Base-by-base conservation (phyloP, 2,888 invertebrate genomes). In the Microplitis manilae region DNA sequence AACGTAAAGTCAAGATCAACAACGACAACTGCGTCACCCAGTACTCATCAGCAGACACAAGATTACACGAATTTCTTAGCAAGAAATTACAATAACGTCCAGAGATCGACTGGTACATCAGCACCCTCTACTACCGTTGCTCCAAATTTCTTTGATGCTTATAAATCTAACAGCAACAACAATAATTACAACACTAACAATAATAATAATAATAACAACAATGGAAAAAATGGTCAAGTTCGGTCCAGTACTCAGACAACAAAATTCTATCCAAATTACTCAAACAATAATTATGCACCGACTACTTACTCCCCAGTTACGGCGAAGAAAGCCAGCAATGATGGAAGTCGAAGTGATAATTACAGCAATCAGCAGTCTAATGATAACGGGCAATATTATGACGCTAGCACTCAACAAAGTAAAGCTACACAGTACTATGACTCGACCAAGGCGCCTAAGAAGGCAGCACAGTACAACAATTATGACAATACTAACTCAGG, bases 251-350 rank as follows among this genome's bases (percentile, higher is more conserved):
- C 62, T 17, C 85, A 84, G 40, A 83, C 84, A 4, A 85, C 82
- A 15, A 83, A 86, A n/a, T 79, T 65, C 41, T 84, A 87, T 13
- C 80, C 85, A 0, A 92, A 90, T 80, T 92, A 90, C 77, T 90
- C 91, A 15, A 91, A 90, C 40, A 91, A 90, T 76, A 90, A 89
- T 80, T 91, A 90, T 74, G 83, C 89, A 1, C 91, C 92, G 0
- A 92, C 92, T 0, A 92, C 92, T 1, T 86, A 90, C 73, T 89
- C 89, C 65, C 90, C 91, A 7, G 81, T 84, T 0, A 85, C 86
- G 1, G 88, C 87, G 17, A 88, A 87, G 50, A 64, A 70, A 1
- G 50, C 40, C 41, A 72, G n/a, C n/a, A 79, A 78, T 60, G 78
- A 77, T 0, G 50, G 17, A n/a, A 77, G 76, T 59, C 77, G 75